Conservation (phyloP, 1,140 invertebrate species). For the Drosophila chauvacae region DNA sequence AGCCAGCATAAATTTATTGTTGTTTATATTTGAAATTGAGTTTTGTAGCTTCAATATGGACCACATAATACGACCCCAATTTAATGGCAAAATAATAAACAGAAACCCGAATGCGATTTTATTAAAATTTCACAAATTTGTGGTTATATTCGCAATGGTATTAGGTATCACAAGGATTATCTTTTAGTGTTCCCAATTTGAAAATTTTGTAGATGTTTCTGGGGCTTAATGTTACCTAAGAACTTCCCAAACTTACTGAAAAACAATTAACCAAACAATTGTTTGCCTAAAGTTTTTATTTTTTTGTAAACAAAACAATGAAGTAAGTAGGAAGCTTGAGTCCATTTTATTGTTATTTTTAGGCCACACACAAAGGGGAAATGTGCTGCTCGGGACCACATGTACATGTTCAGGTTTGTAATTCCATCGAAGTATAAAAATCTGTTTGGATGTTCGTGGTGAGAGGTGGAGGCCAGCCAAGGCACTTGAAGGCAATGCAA, state of each 20-base stretch:
- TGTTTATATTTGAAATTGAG: slow-evolving; percentile 42
- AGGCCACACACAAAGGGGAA: slow-evolving; percentile 33
- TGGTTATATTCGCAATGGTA: not conserved
- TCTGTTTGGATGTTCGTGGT: slow-evolving; percentile 40
- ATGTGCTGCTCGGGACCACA: not conserved
- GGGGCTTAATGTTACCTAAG: not conserved
- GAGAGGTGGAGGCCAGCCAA: slow-evolving; percentile 18
- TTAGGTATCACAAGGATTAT: slow-evolving; percentile 3
- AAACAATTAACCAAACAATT: slow-evolving; percentile 8
- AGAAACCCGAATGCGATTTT: slow-evolving; percentile 4
- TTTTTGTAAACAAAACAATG: slow-evolving; percentile 12
- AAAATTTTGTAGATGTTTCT: not conserved
- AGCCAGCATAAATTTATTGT: slow-evolving; percentile 28
- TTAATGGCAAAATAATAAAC: slow-evolving; percentile 19
- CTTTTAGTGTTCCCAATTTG: not conserved
- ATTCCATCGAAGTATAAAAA: slow-evolving; percentile 19
- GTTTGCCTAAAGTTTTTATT: slow-evolving; percentile 1
- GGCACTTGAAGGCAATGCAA: slow-evolving; percentile 31
- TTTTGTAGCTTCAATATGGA: slow-evolving; percentile 34
- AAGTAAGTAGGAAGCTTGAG: not conserved
- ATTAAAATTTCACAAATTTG: slow-evolving; percentile 4
- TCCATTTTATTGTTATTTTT: slow-evolving; percentile 41
- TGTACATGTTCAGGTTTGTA: slow-evolving; percentile 14
- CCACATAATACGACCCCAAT: slow-evolving; percentile 32
- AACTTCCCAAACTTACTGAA: not conserved